Percentiles rank a stretch among this genome's conserved stretches.
These are phyloP conservation scores for Acanthosepion lycidas DNA, from an alignment of 2,888 invertebrate species.

Conservation along the genomic window DNA sequence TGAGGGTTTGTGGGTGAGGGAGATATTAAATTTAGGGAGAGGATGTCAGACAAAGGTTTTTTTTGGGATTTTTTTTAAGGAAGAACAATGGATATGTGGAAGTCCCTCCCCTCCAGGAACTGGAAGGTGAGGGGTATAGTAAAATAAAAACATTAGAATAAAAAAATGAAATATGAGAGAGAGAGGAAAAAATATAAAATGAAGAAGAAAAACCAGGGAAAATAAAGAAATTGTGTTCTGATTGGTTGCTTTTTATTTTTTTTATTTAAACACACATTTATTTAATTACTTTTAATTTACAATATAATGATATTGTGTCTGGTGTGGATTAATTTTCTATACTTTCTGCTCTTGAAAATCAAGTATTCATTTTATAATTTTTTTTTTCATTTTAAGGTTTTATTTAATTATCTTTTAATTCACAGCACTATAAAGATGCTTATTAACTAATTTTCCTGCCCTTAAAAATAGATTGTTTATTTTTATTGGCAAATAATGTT, in stretches of 20 bases:
- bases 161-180: too few species aligned
- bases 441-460: not conserved
- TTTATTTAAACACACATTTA: not conserved
- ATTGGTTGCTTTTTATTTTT: not conserved
- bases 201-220: not conserved
- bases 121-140: not conserved
- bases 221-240: not conserved
- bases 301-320: not conserved
- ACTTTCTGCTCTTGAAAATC: not conserved
- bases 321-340: not conserved
- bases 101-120: slow-evolving; percentile 33
- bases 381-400: not conserved
- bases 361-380: not conserved
- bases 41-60: slow-evolving; percentile 33
- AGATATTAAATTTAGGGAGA: slow-evolving; percentile 8
- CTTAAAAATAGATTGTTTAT: too few species aligned
- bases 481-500: too few species aligned
- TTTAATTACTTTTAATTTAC: slow-evolving; percentile 4
- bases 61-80: not conserved
- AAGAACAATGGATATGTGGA: slow-evolving; percentile 33
- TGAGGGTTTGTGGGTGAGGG: not conserved
- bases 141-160: too few species aligned
- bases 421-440: not conserved
- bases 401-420: not conserved
- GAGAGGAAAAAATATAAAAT: not conserved